A percentile compares a stretch with the other conserved stretches of the same genome.
These are phyloP conservation scores for Hiodon tergisus DNA, from an alignment of 2,113 vertebrate genomes.

Conservation along the genomic window DNA sequence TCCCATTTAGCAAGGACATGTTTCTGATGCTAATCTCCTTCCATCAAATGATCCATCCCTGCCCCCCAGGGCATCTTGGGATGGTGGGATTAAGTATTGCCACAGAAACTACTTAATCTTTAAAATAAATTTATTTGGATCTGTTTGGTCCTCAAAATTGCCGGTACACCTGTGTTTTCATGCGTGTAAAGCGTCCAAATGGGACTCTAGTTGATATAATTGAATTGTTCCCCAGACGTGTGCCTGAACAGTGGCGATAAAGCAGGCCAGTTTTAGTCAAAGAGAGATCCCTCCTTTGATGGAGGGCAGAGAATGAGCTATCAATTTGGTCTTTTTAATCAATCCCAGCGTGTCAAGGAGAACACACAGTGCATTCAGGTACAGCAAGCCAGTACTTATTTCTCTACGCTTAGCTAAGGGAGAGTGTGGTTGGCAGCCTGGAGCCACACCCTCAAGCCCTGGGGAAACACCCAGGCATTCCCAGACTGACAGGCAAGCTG, in stretches of 20 bases:
- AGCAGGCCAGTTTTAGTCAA: slow-evolving; percentile 28
- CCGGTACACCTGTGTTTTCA: not conserved
- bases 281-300: slow-evolving; percentile 23
- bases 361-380: slow-evolving; percentile 1
- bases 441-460: too few species aligned
- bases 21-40: not conserved
- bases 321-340: slow-evolving; percentile 48
- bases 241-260: slow-evolving; percentile 19
- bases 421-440: too few species aligned
- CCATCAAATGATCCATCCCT: not conserved
- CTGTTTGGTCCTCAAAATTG: not conserved
- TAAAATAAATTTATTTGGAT: slow-evolving; percentile 13
- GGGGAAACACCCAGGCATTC: too few species aligned
- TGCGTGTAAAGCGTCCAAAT: not conserved
- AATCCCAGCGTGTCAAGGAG: slow-evolving; percentile 42
- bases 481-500: too few species aligned
- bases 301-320: slow-evolving; percentile 32
- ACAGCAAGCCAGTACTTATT: not conserved
- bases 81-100: slow-evolving; percentile 6
- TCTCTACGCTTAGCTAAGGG: not conserved
- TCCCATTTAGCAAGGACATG: not conserved
- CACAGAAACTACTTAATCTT: slow-evolving; percentile 18
- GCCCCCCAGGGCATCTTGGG: not conserved
- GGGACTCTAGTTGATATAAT: not conserved
- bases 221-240: not conserved